Evolutionary conservation across 2,113 vertebrate genomes (phyloP), one percentile per base, ranked within the genome.

Genomic region (Xiphophorus couchianus): DNA sequence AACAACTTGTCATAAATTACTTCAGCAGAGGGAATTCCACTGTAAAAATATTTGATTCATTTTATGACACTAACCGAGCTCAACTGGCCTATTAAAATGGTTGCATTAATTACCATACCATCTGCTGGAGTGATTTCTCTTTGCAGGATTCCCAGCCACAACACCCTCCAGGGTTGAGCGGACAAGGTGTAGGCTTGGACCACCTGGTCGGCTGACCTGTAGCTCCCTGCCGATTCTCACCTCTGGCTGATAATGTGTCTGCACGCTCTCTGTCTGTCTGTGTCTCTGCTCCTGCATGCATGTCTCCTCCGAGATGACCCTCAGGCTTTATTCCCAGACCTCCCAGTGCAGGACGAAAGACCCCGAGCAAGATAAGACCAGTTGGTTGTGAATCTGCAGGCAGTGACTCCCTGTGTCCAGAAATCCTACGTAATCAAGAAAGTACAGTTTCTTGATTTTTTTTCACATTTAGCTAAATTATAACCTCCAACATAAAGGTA

Each of bases 131-230:
- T 1, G 15, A 73, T 51, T 64, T 80, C 66, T 69, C 60, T 70
- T 31, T 19, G 76, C 69, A 83, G 66, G 4, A 10, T 84, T 79
- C 85, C 78, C 66, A 84, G 64, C 25, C 80, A 44, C 48, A 61
- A 5, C 19, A 5, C 65, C 86, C 71, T 73, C 35, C 30, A 84
- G 82, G 64, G 69, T 0, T 72, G 60, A 84, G 74, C 60, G 77
- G 80, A 85, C 86, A 73, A 83, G 84, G 68, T 88, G 90, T 82
- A 84, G 69, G 17, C 71, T 28, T 54, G 37, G 89, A 87, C 92
- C 92, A 91, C 92, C 90, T 89, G 89, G 89, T 60, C 39, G 48
- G 74, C 65, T 88, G 92, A 93, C 89, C 88, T 85, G 58, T 76
- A 73, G 72, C 74, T 80, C 78, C 76, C 73, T 6, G 68, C 81